phyloP scores from a whole-genome alignment of 2,113 vertebrate genomes.

The Halcyon malimbica region DNA sequence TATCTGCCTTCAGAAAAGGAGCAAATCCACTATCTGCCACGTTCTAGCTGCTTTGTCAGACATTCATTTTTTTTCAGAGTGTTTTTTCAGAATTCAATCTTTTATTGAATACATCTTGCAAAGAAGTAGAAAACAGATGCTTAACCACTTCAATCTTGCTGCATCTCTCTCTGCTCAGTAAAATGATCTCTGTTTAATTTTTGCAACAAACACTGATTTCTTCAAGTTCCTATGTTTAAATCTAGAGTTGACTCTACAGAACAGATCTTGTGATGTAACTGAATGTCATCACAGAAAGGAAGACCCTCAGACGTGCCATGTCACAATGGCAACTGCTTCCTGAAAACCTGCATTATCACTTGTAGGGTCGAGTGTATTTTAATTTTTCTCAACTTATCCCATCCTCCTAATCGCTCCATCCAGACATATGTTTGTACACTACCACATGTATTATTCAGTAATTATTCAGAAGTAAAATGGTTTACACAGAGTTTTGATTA shows the following conservation, averaged over 20 bases:
- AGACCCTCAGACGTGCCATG: background rate
- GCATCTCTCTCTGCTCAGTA: background rate
- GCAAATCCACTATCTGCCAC: background rate
- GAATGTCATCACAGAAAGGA: background rate
- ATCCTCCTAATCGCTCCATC: background rate
- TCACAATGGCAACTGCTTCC: background rate
- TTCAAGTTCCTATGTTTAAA: background rate
- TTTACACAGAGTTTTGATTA: background rate
- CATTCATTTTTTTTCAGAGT: background rate
- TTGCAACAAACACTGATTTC: background rate
- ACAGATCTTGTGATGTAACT: background rate
- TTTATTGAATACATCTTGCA: background rate
- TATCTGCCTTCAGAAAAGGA: background rate
- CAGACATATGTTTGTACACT: background rate
- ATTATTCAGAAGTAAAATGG: background rate
- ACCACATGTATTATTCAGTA: fast-evolving
- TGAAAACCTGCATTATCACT: background rate
- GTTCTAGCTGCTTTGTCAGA: background rate
- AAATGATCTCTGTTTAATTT: background rate
- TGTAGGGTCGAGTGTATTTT: background rate
- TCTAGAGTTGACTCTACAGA: background rate
- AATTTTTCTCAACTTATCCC: background rate
- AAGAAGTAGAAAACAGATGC: background rate
- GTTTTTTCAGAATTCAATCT: background rate
- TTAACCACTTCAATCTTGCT: background rate